Conservation (phyloP, 2,888 invertebrate species). For the Drosophila borealis region DNA sequence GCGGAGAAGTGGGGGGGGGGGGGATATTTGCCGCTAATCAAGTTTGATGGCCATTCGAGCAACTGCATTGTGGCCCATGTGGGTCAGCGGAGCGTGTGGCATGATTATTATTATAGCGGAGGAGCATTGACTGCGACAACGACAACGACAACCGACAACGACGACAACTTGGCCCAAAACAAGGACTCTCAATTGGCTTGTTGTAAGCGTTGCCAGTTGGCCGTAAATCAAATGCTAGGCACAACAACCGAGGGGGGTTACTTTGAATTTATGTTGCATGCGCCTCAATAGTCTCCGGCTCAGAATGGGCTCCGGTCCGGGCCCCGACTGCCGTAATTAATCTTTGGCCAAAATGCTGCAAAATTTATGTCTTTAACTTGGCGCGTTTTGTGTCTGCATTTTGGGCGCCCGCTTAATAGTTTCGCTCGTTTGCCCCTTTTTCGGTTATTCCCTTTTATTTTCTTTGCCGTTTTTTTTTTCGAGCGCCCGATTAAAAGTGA, state of each 20-base stretch:
- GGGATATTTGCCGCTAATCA: constrained; percentile 53
- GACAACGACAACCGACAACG: constrained; percentile 27
- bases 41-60: constrained; percentile 53
- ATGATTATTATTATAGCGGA: constrained; percentile 47
- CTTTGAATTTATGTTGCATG: constrained; percentile 75
- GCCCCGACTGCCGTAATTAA: constrained; percentile 73
- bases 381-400: constrained; percentile 31
- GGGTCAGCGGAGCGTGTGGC: constrained; percentile 49
- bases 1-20: too few species aligned
- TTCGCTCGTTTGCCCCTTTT: constrained; percentile 38
- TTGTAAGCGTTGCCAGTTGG: constrained; percentile 54
- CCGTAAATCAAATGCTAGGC: constrained; percentile 56
- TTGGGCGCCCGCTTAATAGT: constrained; percentile 66
- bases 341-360: constrained; percentile 80
- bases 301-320: neutral
- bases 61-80: constrained; percentile 45
- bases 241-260: constrained; percentile 11
- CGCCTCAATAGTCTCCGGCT: constrained; percentile 53
- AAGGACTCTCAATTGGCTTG: constrained; percentile 58
- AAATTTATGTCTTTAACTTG: constrained; percentile 82
- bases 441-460: constrained; percentile 5
- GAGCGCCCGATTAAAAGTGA: constrained; percentile 76
- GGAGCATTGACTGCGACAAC: constrained; percentile 22
- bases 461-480: constrained; percentile 20
- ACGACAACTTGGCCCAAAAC: constrained; percentile 13